These are phyloP conservation scores for Lepidocyrtinus sp. DNA, from an alignment of 2,888 invertebrate genomes.

Conservation along the genomic window DNA sequence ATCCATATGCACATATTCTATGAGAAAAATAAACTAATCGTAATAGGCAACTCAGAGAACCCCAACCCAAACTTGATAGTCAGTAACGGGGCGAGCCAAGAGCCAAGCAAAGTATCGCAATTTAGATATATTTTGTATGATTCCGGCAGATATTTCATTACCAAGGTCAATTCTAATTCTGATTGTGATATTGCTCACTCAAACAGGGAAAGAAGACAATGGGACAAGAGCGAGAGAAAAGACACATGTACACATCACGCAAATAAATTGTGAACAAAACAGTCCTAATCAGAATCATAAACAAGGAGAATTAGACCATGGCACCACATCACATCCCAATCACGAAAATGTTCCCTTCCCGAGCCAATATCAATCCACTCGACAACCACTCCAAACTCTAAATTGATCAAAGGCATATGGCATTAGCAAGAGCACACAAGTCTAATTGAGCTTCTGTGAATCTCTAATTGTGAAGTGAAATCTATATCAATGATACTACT, in stretches of 20 bases:
- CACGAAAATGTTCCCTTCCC: background rate
- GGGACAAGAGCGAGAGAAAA: background rate
- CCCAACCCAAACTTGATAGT: background rate
- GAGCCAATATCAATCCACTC: no score
- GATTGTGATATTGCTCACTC: background rate
- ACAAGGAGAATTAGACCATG: background rate
- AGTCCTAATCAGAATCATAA: no score
- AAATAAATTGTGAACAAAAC: no score
- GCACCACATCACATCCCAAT: background rate
- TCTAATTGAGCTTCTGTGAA: background rate
- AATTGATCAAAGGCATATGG: no score
- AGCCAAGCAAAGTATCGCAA: background rate
- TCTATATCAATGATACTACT: no score
- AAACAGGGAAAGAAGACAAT: background rate
- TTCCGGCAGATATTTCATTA: conserved; percentile 10
- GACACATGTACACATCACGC: no score
- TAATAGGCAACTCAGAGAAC: background rate
- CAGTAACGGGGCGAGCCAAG: no score
- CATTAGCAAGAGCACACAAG: background rate
- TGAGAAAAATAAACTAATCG: background rate
- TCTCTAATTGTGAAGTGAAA: background rate
- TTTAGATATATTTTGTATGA: background rate
- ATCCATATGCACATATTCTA: background rate
- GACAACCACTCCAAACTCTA: no score
- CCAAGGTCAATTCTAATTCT: conserved; percentile 10